A percentile compares a stretch with the other conserved stretches of the same genome.
Evolutionary conservation across 1,140 invertebrate species (phyloP).

Genomic region (Neodiprion virginianus): DNA sequence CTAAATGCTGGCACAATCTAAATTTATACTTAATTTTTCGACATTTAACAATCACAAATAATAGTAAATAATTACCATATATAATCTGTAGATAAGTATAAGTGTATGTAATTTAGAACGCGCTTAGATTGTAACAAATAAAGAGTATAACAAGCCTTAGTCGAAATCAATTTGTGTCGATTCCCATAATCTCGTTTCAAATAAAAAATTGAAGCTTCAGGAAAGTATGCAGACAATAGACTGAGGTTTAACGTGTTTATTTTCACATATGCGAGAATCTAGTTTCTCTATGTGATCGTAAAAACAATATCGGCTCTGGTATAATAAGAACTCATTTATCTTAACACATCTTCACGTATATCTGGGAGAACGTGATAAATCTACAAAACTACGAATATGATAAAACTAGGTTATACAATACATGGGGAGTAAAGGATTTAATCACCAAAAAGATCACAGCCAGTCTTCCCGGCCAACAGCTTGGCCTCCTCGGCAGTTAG

Average conservation of each 20-base stretch:
- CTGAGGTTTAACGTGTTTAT: no score
- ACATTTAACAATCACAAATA: constrained; percentile 4
- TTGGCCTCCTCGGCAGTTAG: constrained; percentile 76
- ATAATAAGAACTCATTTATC: no score
- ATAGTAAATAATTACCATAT: constrained; percentile 43
- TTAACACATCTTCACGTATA: no score
- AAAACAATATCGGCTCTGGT: no score
- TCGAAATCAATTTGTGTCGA: no score
- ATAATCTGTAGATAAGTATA: constrained; percentile 40
- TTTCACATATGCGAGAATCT: no score
- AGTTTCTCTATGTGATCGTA: no score
- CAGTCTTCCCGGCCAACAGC: constrained; percentile 72
- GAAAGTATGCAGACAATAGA: no score
- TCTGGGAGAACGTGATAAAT: no score
- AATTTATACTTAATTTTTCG: neutral
- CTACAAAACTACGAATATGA: neutral
- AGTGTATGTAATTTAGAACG: constrained; percentile 22
- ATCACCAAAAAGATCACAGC: constrained; percentile 76
- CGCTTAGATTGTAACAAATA: constrained; percentile 41
- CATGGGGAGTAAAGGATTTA: neutral
- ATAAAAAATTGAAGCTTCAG: no score
- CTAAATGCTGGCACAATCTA: neutral
- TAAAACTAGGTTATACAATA: constrained; percentile 14
- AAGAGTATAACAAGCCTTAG: constrained; percentile 18
- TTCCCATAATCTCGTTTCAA: no score